Evolutionary conservation across 2,113 vertebrate genomes (phyloP).

Genomic region (Suncus etruscus): DNA sequence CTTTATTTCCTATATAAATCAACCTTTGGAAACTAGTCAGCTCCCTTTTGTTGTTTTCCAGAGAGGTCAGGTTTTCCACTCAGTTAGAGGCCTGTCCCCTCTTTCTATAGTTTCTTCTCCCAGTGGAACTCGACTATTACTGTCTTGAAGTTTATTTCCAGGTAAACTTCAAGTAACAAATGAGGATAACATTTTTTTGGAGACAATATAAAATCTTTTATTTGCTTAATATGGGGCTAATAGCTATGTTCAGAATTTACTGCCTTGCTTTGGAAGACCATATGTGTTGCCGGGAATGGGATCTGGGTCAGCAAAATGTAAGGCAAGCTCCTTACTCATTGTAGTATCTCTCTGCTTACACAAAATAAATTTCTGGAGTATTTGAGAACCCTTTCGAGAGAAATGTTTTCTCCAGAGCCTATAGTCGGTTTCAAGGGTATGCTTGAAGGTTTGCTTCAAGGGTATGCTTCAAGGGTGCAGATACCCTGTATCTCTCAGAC

Average conservation of each 20-base stretch:
- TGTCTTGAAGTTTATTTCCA: background rate
- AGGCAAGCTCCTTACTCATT: too few relatives aligned
- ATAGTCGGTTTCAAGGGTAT: too few relatives aligned
- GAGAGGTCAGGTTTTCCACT: background rate
- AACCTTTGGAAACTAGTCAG: background rate
- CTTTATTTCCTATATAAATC: background rate
- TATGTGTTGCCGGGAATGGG: too few relatives aligned
- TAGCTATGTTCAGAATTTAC: too few relatives aligned
- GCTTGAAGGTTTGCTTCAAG: too few relatives aligned
- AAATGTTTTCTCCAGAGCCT: conserved; percentile 28
- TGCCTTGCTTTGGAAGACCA: too few relatives aligned
- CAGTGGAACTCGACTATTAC: background rate
- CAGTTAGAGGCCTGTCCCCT: background rate
- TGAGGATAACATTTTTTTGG: background rate
- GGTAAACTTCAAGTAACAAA: background rate
- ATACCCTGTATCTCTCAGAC: too few relatives aligned
- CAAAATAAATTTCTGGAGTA: background rate
- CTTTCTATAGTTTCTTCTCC: background rate
- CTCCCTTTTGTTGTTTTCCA: background rate
- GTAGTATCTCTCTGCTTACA: too few relatives aligned
- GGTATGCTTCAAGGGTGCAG: too few relatives aligned
- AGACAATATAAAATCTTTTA: background rate
- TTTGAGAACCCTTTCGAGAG: background rate
- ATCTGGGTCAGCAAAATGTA: too few relatives aligned
- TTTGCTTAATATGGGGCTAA: too few relatives aligned